These are phyloP conservation scores for Poicephalus gulielmi DNA, from an alignment of 2,113 vertebrate species.

Conservation along the genomic window DNA sequence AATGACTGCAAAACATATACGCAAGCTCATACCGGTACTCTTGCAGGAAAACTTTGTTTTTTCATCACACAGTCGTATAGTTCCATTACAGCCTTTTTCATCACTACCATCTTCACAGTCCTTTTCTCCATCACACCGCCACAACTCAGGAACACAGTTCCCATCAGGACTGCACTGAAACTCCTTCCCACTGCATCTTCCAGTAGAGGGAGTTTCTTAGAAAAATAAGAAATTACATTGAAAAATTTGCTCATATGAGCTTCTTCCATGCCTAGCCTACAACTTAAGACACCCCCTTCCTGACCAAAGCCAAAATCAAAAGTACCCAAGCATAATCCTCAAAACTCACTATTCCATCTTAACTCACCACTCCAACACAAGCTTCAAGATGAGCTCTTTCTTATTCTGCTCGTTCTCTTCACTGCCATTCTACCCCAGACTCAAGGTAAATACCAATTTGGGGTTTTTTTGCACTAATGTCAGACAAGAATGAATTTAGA, in stretches of 20 bases:
- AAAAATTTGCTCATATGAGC: neutral
- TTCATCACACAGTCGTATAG: constrained; percentile 86
- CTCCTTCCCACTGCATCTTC: constrained; percentile 87
- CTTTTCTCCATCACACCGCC: constrained; percentile 95
- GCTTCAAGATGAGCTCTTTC: neutral
- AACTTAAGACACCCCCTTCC: neutral
- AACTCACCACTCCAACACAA: neutral
- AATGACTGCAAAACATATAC: neutral
- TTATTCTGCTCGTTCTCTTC: neutral
- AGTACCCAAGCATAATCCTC: fast-evolving
- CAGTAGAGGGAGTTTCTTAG: constrained; percentile 81
- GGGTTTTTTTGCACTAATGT: neutral
- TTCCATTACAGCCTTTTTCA: constrained; percentile 89
- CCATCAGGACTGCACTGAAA: constrained; percentile 92
- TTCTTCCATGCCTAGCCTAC: neutral
- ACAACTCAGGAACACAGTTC: constrained; percentile 90
- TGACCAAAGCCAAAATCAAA: neutral
- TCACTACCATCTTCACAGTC: constrained; percentile 97
- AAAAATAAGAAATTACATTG: constrained; percentile 18
- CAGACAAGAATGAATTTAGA: neutral
- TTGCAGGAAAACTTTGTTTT: constrained; percentile 95
- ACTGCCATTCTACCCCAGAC: neutral
- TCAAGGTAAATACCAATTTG: neutral
- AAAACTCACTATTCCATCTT: too few relatives aligned
- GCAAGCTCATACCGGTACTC: constrained; percentile 81